Evolutionary conservation across 2,113 vertebrate genomes (phyloP).

Genomic region (Platanista minor): DNA sequence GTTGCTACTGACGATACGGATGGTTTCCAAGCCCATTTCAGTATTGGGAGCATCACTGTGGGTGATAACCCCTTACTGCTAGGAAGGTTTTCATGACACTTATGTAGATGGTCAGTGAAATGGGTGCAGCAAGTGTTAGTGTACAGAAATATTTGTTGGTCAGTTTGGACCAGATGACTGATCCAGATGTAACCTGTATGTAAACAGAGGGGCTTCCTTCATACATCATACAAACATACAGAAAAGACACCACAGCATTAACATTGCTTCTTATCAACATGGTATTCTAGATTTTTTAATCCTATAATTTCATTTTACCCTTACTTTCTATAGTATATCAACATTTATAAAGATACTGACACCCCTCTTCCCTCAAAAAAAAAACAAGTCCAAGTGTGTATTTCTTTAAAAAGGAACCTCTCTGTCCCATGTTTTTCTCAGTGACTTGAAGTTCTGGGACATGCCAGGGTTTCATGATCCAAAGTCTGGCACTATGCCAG

Average conservation of each 20-base stretch:
- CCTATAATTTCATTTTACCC: not conserved
- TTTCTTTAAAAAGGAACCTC: not conserved
- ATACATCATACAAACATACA: too few relatives aligned
- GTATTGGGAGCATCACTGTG: fast-evolving
- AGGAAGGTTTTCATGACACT: not conserved
- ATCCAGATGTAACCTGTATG: fast-evolving
- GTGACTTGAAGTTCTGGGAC: not conserved
- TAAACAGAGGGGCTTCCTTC: not conserved
- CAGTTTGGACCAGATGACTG: too few relatives aligned
- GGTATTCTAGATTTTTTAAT: not conserved
- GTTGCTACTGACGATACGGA: not conserved
- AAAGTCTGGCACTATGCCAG: fast-evolving
- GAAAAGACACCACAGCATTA: fast-evolving
- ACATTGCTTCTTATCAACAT: too few relatives aligned
- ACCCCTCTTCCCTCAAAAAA: not conserved
- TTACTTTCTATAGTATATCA: not conserved
- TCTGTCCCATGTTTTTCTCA: too few relatives aligned
- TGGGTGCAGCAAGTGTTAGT: not conserved
- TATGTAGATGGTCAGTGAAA: fast-evolving
- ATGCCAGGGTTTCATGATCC: fast-evolving
- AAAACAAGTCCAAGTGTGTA: not conserved
- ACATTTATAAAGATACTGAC: not conserved
- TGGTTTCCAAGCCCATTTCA: not conserved
- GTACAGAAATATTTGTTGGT: not conserved
- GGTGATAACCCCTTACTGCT: fast-evolving